Conservation (phyloP, 2,113 vertebrate genomes). For the Forbesichthys papilliferus region DNA sequence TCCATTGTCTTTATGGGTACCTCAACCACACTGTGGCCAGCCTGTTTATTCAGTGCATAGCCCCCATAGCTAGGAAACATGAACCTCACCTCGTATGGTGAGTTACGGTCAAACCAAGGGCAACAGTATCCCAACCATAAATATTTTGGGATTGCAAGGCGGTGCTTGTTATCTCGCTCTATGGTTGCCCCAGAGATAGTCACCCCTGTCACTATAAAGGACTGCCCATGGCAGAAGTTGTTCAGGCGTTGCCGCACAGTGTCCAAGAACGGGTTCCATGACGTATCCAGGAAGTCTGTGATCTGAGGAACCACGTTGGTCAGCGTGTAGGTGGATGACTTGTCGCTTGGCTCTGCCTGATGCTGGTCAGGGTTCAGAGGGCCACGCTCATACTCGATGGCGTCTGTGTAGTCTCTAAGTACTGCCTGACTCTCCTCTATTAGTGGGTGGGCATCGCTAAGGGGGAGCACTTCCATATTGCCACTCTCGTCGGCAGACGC, state of each 20-base stretch:
- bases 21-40: constrained; percentile 57
- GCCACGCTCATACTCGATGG: constrained; percentile 66
- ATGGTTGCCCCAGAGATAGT: constrained; percentile 53
- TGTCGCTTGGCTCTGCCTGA: constrained; percentile 70
- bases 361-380: constrained; percentile 78
- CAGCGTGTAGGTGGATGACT: constrained; percentile 78
- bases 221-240: constrained; percentile 70
- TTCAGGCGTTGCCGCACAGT: constrained; percentile 66
- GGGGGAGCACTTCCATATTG: constrained; percentile 67
- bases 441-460: constrained; percentile 48
- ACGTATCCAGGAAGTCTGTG: constrained; percentile 55
- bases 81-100: constrained; percentile 72
- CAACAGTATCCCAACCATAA: constrained; percentile 77
- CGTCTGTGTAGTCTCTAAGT: constrained; percentile 68
- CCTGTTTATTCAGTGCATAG: constrained; percentile 63
- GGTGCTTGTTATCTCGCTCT: constrained; percentile 48
- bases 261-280: constrained; percentile 66
- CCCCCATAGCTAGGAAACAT: constrained; percentile 72
- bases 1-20: constrained; percentile 73
- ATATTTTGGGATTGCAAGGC: constrained; percentile 64
- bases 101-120: constrained; percentile 68
- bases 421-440: constrained; percentile 71
- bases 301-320: constrained; percentile 80
- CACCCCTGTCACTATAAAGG: constrained; percentile 68
- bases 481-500: constrained; percentile 55